Conservation (phyloP, 35 echinoderm and acorn worm species). For the Heliocidaris tuberculata region DNA sequence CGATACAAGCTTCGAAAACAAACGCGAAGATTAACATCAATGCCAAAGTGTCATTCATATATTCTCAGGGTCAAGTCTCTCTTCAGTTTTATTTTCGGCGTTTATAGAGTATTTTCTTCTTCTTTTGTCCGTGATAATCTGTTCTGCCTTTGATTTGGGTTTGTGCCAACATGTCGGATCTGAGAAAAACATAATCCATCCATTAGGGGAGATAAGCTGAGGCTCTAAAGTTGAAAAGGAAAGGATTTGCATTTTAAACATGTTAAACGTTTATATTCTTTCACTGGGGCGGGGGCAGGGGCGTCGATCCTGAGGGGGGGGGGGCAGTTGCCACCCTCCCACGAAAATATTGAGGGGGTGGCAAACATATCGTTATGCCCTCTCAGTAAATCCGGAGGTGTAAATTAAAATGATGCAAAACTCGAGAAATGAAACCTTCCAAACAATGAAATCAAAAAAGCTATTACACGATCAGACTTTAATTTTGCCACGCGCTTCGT, state of each 20-base stretch:
- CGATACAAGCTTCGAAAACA: neutral
- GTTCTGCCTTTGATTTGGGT: neutral
- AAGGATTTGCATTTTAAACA: neutral
- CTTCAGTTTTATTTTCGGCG: neutral
- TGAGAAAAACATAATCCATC: neutral
- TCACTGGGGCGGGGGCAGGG: too few relatives aligned
- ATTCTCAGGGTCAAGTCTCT: neutral
- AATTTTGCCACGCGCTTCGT: too few relatives aligned
- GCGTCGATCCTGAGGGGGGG: neutral
- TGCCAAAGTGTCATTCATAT: conserved; percentile 4
- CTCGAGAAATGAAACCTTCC: too few relatives aligned
- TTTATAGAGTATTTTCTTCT: conserved; percentile 7
- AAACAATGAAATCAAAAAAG: too few relatives aligned
- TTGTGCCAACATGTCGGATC: neutral
- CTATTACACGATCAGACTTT: too few relatives aligned
- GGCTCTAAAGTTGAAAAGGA: neutral
- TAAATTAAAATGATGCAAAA: too few relatives aligned
- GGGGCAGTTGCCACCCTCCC: too few relatives aligned
- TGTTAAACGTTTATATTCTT: neutral
- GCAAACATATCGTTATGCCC: neutral
- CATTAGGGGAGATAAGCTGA: neutral
- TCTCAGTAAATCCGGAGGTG: too few relatives aligned
- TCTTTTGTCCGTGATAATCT: neutral
- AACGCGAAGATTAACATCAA: neutral
- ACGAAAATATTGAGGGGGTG: too few relatives aligned